Percentiles rank a stretch among this genome's conserved stretches.
Conservation (phyloP, 1,140 invertebrate species). For the Andricus grossulariae region DNA sequence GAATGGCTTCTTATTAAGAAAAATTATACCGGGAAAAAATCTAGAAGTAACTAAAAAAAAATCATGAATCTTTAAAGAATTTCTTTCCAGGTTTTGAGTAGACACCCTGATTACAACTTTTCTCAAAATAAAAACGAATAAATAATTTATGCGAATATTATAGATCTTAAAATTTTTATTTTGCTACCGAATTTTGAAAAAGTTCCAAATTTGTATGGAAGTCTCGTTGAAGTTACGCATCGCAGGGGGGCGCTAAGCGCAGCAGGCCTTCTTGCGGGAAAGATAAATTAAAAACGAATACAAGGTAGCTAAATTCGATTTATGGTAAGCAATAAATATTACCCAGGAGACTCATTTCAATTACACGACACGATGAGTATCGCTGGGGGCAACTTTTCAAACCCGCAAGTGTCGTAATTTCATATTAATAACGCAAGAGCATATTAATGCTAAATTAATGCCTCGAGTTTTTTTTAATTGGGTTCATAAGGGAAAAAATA, state of each 20-base stretch:
- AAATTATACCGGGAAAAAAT: too few species aligned
- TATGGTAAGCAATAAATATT: conserved; percentile 21
- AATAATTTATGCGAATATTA: too few species aligned
- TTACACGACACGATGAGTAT: conserved; percentile 26
- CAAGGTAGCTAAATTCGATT: conserved; percentile 27
- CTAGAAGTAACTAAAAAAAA: too few species aligned
- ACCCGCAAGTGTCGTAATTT: conserved; percentile 22
- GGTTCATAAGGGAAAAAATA: not conserved
- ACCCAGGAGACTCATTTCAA: conserved; percentile 25
- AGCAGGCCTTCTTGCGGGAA: not conserved
- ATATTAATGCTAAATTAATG: conserved; percentile 23
- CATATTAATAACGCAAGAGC: conserved; percentile 13
- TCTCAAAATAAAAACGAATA: too few species aligned
- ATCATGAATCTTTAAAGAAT: too few species aligned
- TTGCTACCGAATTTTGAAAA: not conserved
- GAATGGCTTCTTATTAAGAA: too few species aligned
- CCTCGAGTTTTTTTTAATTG: not conserved
- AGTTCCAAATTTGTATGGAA: not conserved
- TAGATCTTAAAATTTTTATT: not conserved
- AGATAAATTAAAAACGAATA: conserved; percentile 20
- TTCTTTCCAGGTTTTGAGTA: too few species aligned
- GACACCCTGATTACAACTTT: too few species aligned
- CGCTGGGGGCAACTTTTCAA: conserved; percentile 6
- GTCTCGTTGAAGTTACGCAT: not conserved
- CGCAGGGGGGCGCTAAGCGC: conserved; percentile 9